Conservation (phyloP, 2,797 vertebrate genomes). For the Sebastes wilsoni region DNA sequence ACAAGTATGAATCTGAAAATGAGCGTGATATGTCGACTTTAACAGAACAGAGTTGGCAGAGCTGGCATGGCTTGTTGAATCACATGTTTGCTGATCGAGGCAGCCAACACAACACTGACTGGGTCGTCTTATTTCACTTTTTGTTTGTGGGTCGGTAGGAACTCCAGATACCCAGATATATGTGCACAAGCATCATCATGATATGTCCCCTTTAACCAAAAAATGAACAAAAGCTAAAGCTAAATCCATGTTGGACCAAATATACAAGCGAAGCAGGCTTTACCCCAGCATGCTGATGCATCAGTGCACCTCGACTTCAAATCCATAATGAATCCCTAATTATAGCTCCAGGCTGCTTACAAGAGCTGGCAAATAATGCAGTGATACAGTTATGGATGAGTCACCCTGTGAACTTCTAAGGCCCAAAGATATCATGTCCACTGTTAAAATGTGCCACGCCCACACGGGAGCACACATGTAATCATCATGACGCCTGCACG, state of each 20-base stretch:
- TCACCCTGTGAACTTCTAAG: not conserved
- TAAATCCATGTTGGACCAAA: not conserved
- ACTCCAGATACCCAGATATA: too few relatives aligned
- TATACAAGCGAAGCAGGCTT: not conserved
- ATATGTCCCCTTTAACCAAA: too few relatives aligned
- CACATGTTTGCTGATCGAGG: too few relatives aligned
- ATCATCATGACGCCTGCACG: not conserved
- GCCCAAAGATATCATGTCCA: not conserved
- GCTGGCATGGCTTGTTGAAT: too few relatives aligned
- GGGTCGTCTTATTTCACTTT: too few relatives aligned
- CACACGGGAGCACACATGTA: not conserved
- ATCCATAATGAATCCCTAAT: constrained; percentile 18
- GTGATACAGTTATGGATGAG: not conserved
- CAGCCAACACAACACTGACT: too few relatives aligned
- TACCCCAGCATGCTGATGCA: not conserved
- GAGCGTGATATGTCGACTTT: too few relatives aligned
- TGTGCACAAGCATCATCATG: too few relatives aligned
- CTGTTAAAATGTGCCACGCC: not conserved
- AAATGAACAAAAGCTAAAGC: not conserved
- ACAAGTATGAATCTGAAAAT: too few relatives aligned
- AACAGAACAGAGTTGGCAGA: too few relatives aligned
- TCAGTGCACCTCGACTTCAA: not conserved
- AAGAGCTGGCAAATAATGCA: not conserved
- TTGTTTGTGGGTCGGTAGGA: too few relatives aligned
- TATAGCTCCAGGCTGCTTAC: not conserved